Base-by-base conservation (phyloP, 2,797 vertebrate genomes). In the Spinibarbus caldwelli region DNA sequence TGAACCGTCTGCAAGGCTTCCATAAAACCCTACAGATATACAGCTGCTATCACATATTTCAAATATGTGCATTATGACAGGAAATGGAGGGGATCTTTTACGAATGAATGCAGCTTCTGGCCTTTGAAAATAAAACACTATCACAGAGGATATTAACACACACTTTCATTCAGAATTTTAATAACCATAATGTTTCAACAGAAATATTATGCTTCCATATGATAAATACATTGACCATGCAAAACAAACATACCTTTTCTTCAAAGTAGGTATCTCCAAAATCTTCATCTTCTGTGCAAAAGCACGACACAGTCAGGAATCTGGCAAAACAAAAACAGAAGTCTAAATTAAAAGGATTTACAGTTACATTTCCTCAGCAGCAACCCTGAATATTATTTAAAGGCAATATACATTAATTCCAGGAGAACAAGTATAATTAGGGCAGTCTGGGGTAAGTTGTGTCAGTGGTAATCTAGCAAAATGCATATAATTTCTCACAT, bases 51-150 rank as follows among this genome's bases (percentile, higher is more conserved):
- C 86, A 89, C 86, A 88, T 93, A 90, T 91, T 90, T 90, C 23
- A 90, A 91, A 91, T 90, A 77, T 89, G 87, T 90, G 90, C 83
- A 91, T 91, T 93, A 93, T 91, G 89, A 90, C 71, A 26, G 87
- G 89, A 87, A 93, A 94, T 78, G 11, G 45, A 59, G 7, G 43
- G 14, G 26, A 45, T 29, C 34, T 54, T 47, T 49, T 70, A 64
- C 43, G 47, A 47, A 66, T 57, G 5, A 72, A 72, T 88, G 85
- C 71, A 84, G 90, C 85, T 87, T 41, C 86, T 59, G 75, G 59
- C 2, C 73, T 80, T 87, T 68, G 11, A 66, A 87, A 81, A 80
- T 38, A 79, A 84, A 68, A 57, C 83, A 88, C 72, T 79, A 82
- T 71, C 64, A 87, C 47, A 72, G 47, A 85, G 68, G 21, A 83